Evolutionary conservation across 2,888 invertebrate genomes (phyloP).

Genomic region (Dryadula phaetusa): DNA sequence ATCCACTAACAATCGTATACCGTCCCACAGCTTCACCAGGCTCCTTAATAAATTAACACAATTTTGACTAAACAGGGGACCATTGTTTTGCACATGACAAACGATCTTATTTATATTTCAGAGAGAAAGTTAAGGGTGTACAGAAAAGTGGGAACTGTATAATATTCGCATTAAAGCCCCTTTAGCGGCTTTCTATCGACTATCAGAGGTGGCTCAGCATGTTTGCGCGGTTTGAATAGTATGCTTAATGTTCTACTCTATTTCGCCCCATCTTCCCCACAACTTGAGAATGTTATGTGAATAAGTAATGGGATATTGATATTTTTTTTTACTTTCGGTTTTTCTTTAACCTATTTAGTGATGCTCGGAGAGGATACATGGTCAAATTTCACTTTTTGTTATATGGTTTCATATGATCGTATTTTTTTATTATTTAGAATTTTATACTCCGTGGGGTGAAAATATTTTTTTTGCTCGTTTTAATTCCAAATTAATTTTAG

Average conservation of each 20-base stretch:
- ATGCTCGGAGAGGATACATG: too few species aligned
- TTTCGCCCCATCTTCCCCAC: slow-evolving; percentile 56
- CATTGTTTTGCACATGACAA: slow-evolving; percentile 35
- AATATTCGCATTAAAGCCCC: slow-evolving; percentile 78
- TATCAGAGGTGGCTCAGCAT: slow-evolving; percentile 75
- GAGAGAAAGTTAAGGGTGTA: slow-evolving; percentile 43
- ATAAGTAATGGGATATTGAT: slow-evolving; percentile 57
- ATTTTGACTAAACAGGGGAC: not conserved
- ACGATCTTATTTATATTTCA: slow-evolving; percentile 47
- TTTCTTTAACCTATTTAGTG: not conserved
- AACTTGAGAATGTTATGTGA: slow-evolving; percentile 55
- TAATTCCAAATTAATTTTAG: too few species aligned
- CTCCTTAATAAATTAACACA: not conserved
- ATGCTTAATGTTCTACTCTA: slow-evolving; percentile 75
- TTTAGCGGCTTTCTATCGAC: slow-evolving; percentile 74
- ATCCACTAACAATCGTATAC: too few species aligned
- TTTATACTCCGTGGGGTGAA: too few species aligned
- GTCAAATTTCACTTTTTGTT: too few species aligned
- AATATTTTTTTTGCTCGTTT: too few species aligned
- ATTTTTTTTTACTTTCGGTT: slow-evolving; percentile 15
- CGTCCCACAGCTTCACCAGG: too few species aligned
- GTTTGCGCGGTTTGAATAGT: slow-evolving; percentile 75
- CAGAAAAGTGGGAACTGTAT: slow-evolving; percentile 62
- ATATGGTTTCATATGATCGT: too few species aligned
- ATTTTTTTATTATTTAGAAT: too few species aligned